Evolutionary conservation across 2,888 invertebrate species (phyloP), one percentile per base, ranked within the genome.

Genomic region (Drosophila kuntzei): DNA sequence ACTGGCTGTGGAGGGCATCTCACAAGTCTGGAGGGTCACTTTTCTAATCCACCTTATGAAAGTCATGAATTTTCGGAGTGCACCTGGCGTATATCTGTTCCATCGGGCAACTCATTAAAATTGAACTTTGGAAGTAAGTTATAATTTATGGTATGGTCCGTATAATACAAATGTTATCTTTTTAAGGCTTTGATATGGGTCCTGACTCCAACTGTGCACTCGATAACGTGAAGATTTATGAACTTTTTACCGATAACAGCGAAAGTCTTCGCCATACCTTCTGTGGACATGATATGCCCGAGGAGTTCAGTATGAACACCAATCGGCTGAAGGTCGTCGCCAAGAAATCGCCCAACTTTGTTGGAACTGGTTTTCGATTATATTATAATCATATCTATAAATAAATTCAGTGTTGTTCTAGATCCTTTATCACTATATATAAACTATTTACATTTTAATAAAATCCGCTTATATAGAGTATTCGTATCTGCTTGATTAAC

Each of bases 21-120:
- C 0, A 71, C 66, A 7, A 9, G 62, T 0, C 3, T 58, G 3
- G 62, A 66, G 0, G 91, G 91, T 0, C 91, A 88, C 44, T 93
- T 96, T 59, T 93, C 93, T 0, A 96, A 95, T 80, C 96, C 96
- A 0, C 84, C 94, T 22, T 96, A 95, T 92, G 91, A 92, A 9
- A 91, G 92, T 69, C 93, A 94, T 37, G 92, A 93, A 55, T 91
- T 93, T 61, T 92, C 93, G 0, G 89, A 92, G 11, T 96, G 96
- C 87, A 90, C 89, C 3, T 96, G 95, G 95, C 92, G 93, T 47
- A 87, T 96, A 12, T 91, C 91, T 27, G 94, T 94, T 8, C 95
- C 95, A 0, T 46, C 77, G 0, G 79, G 89, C 7, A 75, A 63
- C 27, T 55, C n/a, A 2, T 27, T 90, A 2, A 29, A 51, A 12